These are phyloP conservation scores for Sarcophaga bullata DNA, from an alignment of 1,140 invertebrate genomes.

Conservation along the genomic window DNA sequence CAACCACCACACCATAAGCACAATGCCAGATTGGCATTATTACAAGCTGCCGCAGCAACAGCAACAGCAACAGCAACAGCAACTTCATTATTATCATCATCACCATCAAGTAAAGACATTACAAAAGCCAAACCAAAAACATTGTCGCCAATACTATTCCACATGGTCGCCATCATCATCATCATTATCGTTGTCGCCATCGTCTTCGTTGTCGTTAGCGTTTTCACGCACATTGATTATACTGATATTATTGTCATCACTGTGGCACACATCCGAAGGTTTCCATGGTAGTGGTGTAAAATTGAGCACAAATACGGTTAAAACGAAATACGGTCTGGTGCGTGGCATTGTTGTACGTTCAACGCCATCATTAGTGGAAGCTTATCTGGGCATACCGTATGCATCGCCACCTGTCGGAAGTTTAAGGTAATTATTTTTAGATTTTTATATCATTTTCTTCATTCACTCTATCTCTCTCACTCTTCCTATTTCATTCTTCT, in stretches of 20 bases:
- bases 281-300: constrained; percentile 67
- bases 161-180: background rate
- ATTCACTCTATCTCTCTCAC: background rate
- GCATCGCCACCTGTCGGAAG: constrained; percentile 71
- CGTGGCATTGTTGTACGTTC: constrained; percentile 83
- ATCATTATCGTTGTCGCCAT: background rate
- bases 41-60: background rate
- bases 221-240: constrained; percentile 50
- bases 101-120: background rate
- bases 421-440: constrained; percentile 59
- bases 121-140: background rate
- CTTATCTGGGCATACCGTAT: constrained; percentile 95
- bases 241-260: constrained; percentile 51
- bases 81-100: constrained; percentile 17
- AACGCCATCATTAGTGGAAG: constrained; percentile 83
- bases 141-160: background rate
- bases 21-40: background rate
- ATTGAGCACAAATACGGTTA: constrained; percentile 81
- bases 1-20: background rate
- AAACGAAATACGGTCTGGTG: constrained; percentile 87
- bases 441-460: constrained; percentile 34
- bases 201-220: constrained; percentile 19
- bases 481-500: background rate
- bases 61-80: background rate
- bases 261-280: constrained; percentile 60